phyloP scores from a whole-genome alignment of 2,888 invertebrate genomes.

The Lycia hirtaria region DNA sequence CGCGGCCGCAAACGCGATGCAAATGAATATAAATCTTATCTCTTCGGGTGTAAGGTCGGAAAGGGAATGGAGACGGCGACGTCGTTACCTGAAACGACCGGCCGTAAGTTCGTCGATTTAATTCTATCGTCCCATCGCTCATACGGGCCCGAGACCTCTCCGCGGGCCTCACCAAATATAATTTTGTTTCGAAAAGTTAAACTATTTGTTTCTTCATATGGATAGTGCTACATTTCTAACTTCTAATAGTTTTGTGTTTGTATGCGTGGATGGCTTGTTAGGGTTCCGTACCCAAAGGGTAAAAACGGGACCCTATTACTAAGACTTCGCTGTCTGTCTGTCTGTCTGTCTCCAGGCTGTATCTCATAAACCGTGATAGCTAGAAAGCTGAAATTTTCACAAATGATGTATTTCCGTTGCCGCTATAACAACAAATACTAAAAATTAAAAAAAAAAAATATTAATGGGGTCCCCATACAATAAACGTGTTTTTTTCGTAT shows the following conservation, averaged over 20 bases:
- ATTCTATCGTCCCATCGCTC: slow-evolving; percentile 60
- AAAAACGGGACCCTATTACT: no score
- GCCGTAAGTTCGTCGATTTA: slow-evolving; percentile 62
- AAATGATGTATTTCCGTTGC: no score
- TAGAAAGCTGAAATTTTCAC: no score
- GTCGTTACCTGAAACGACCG: slow-evolving; percentile 63
- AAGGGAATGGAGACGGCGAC: slow-evolving; percentile 44
- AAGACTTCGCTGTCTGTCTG: no score
- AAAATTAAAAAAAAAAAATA: no score
- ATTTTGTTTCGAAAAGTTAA: not conserved
- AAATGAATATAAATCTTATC: slow-evolving; percentile 39
- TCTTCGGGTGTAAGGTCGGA: slow-evolving; percentile 35
- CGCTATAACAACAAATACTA: no score
- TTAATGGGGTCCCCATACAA: no score
- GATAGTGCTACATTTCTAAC: no score
- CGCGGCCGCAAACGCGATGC: slow-evolving; percentile 20
- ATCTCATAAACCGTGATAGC: no score
- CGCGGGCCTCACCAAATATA: not conserved
- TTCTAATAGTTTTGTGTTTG: not conserved
- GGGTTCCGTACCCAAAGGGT: not conserved
- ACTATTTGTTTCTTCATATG: not conserved
- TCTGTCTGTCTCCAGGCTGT: no score
- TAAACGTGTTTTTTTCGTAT: no score
- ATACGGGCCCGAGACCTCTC: slow-evolving; percentile 40
- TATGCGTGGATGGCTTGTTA: no score